Conservation (phyloP, 2,888 invertebrate species). For the Himalopsyche anomala region DNA sequence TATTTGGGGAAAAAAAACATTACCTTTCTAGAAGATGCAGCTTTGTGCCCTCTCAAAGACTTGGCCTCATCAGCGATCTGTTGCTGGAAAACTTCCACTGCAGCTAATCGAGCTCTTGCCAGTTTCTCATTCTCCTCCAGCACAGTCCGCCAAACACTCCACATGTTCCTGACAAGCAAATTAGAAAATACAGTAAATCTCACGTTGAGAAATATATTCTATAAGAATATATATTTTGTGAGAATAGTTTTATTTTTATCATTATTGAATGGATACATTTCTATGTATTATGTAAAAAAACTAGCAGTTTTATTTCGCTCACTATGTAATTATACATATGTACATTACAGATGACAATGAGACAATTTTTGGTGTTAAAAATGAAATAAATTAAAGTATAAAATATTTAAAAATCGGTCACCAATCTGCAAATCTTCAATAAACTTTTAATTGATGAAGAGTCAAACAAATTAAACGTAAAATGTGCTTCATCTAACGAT, state of each 20-base stretch:
- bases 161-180: constrained; percentile 87
- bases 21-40: constrained; percentile 88
- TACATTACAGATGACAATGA: neutral
- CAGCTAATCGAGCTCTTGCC: constrained; percentile 92
- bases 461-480: too few species aligned
- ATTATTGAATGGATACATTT: neutral
- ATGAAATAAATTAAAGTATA: constrained; percentile 18
- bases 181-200: too few species aligned
- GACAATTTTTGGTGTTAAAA: neutral
- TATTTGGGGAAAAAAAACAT: neutral
- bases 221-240: too few species aligned
- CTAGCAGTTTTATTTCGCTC: neutral
- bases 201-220: too few species aligned
- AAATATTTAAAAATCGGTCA: neutral
- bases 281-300: neutral
- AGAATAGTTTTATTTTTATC: too few species aligned
- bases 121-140: constrained; percentile 96
- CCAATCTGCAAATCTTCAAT: too few species aligned
- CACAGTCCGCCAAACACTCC: constrained; percentile 98
- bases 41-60: constrained; percentile 87
- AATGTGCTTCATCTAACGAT: too few species aligned
- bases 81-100: constrained; percentile 96
- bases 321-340: neutral
- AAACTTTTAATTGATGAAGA: too few species aligned
- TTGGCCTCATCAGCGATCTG: constrained; percentile 97